Evolutionary conservation across 2,888 invertebrate species (phyloP).

Genomic region (Plagodis dolabraria): DNA sequence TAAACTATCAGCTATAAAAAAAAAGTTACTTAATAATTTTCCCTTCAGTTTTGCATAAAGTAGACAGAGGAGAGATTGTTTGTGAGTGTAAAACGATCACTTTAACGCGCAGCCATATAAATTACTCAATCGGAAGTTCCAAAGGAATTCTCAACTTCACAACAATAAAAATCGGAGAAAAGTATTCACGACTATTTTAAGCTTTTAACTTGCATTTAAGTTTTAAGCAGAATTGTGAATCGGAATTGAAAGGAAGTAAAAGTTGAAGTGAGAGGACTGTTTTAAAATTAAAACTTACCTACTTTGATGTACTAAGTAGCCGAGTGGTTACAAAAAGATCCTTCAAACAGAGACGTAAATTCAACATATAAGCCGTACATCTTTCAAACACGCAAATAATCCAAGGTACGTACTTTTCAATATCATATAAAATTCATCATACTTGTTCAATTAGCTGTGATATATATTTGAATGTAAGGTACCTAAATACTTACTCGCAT

Average conservation of each 20-base stretch:
- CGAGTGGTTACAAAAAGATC: neutral
- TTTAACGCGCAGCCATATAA: conserved; percentile 29
- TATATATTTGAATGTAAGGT: no score
- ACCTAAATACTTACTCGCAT: neutral
- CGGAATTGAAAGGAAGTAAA: conserved; percentile 65
- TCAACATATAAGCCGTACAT: no score
- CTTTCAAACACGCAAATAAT: no score
- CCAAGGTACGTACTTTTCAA: no score
- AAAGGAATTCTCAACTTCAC: conserved; percentile 50
- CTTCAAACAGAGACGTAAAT: neutral
- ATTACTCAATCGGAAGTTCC: conserved; percentile 46
- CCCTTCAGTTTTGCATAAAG: no score
- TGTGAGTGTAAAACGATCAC: conserved; percentile 7
- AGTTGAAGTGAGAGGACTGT: conserved; percentile 53
- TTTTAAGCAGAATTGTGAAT: conserved; percentile 72
- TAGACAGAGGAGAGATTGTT: neutral
- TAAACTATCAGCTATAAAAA: no score
- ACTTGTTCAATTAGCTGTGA: no score
- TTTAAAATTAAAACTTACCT: conserved; percentile 38
- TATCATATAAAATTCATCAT: no score
- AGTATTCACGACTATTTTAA: conserved; percentile 68
- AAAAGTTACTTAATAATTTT: no score
- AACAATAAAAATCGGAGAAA: conserved; percentile 60
- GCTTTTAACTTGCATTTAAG: conserved; percentile 74
- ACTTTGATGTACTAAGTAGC: conserved; percentile 11